Evolutionary conservation across 2,888 invertebrate species (phyloP).

Genomic region (Leptopilina syphax): DNA sequence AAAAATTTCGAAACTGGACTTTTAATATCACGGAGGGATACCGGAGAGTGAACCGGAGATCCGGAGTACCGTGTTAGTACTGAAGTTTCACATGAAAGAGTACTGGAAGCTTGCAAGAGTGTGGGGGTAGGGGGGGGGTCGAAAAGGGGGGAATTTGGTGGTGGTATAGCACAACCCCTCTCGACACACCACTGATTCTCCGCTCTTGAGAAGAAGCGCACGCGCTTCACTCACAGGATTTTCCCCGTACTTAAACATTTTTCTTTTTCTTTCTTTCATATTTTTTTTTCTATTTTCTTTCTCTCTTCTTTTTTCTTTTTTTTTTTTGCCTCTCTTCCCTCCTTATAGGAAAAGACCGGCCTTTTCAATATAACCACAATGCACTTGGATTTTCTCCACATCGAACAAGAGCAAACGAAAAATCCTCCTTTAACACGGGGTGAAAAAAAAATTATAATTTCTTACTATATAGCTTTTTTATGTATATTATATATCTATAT

Average conservation of each 20-base stretch:
- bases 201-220: conserved; percentile 63
- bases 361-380: conserved; percentile 33
- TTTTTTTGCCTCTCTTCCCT: not conserved
- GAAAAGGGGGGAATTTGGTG: too few relatives aligned
- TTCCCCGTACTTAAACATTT: conserved; percentile 47
- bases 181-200: conserved; percentile 61
- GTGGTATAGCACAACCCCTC: conserved; percentile 68
- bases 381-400: not conserved
- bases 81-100: conserved; percentile 73
- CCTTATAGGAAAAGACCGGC: conserved; percentile 16
- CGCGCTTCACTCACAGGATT: conserved; percentile 59
- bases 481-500: not conserved
- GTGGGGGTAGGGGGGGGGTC: too few relatives aligned
- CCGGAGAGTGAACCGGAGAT: conserved; percentile 65
- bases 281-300: too few relatives aligned
- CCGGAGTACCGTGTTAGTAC: conserved; percentile 74
- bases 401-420: conserved; percentile 14
- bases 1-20: conserved; percentile 26
- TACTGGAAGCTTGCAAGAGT: conserved; percentile 57
- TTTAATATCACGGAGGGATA: conserved; percentile 5
- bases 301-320: too few relatives aligned
- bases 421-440: not conserved
- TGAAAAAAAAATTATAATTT: conserved; percentile 10
- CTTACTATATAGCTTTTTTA: not conserved
- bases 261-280: not conserved